Conservation (phyloP, 1,140 invertebrate species). For the Drosophila bocki region DNA sequence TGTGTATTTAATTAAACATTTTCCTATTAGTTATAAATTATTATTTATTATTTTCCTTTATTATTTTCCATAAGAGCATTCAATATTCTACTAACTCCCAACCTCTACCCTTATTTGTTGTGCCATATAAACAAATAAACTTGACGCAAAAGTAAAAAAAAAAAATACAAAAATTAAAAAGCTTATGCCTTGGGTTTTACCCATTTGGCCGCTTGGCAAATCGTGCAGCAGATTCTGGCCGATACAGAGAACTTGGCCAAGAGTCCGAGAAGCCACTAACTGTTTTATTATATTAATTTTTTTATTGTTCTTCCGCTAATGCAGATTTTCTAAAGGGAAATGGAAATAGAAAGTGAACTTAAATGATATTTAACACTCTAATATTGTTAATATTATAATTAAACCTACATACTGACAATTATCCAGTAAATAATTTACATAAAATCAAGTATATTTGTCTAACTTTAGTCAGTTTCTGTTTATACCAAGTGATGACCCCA, state of each 20-base stretch:
- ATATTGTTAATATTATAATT: neutral
- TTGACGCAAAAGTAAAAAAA: constrained; percentile 5
- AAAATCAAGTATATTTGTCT: neutral
- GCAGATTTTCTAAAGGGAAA: neutral
- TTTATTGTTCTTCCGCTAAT: neutral
- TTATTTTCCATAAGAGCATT: constrained; percentile 1
- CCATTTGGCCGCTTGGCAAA: constrained; percentile 24
- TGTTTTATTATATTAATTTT: constrained; percentile 1
- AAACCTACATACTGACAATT: neutral
- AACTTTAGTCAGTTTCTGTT: neutral
- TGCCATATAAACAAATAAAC: constrained; percentile 40
- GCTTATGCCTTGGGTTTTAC: constrained; percentile 46
- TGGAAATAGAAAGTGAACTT: constrained; percentile 1
- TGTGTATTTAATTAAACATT: neutral
- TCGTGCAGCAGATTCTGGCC: constrained; percentile 56
- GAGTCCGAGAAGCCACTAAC: constrained; percentile 1
- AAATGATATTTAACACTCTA: neutral
- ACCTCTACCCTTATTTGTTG: neutral
- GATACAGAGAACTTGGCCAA: constrained; percentile 9
- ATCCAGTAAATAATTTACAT: neutral
- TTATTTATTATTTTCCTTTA: too few species aligned
- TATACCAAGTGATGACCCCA: neutral
- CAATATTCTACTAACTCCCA: neutral
- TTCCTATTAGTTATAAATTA: neutral
- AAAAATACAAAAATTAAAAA: neutral